phyloP scores from a whole-genome alignment of 2,888 invertebrate genomes.

The Mimumesa dahlbomi region DNA sequence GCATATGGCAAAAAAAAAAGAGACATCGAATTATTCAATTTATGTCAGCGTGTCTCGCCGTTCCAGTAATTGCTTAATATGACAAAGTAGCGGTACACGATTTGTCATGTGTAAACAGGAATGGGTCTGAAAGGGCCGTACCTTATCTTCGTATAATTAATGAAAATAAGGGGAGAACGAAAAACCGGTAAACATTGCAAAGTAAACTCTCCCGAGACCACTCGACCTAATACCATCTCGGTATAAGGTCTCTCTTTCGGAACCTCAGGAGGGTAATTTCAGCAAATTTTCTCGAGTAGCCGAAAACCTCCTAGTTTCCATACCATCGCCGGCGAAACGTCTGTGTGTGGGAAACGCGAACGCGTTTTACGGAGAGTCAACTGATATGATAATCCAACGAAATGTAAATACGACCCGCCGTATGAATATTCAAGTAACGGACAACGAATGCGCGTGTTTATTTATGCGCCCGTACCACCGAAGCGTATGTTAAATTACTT shows the following conservation, averaged over 20 bases:
- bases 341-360: background rate
- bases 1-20: too few species aligned
- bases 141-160: constrained; percentile 36
- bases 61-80: background rate
- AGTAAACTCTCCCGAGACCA: constrained; percentile 33
- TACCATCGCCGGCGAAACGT: background rate
- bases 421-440: constrained; percentile 65
- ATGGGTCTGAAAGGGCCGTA: too few species aligned
- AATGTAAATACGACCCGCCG: constrained; percentile 52
- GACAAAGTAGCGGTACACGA: background rate
- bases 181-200: constrained; percentile 32
- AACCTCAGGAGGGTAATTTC: constrained; percentile 19
- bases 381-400: constrained; percentile 54
- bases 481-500: constrained; percentile 9
- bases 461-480: constrained; percentile 19
- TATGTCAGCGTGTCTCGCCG: background rate
- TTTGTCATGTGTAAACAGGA: constrained; percentile 3
- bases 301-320: background rate
- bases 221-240: constrained; percentile 37
- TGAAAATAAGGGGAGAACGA: constrained; percentile 33
- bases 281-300: constrained; percentile 20
- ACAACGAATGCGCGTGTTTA: constrained; percentile 27
- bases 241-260: background rate
- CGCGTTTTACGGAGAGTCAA: constrained; percentile 2
- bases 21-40: too few species aligned